phyloP scores from a whole-genome alignment of 2,888 invertebrate genomes.

The Drosophila demipolita region DNA sequence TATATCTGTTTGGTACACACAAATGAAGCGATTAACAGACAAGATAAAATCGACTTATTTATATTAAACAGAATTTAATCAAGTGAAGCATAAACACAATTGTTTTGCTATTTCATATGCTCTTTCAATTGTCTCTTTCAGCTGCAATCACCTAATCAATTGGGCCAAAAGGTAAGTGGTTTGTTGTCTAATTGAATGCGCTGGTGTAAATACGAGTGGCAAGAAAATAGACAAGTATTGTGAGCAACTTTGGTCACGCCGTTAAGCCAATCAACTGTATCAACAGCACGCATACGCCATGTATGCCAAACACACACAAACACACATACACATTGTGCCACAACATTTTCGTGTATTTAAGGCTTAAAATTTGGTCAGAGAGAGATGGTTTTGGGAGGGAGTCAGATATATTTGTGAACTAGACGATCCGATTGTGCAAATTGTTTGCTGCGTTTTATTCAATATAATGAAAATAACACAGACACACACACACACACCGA shows the following conservation, averaged over 20 bases:
- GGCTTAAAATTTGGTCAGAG: constrained; percentile 55
- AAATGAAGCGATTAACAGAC: constrained; percentile 2
- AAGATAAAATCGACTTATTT: constrained; percentile 1
- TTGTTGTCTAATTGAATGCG: constrained; percentile 56
- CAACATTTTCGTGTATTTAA: constrained; percentile 56
- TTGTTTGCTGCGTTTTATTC: constrained; percentile 47
- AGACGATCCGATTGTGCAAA: constrained; percentile 20
- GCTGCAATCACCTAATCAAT: constrained; percentile 24
- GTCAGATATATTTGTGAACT: constrained; percentile 29
- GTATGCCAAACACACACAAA: constrained; percentile 40
- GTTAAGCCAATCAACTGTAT: constrained; percentile 76
- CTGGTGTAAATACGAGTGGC: constrained; percentile 48
- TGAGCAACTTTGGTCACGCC: constrained; percentile 61
- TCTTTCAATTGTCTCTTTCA: constrained; percentile 1
- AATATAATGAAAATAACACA: constrained; percentile 54
- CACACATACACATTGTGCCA: constrained; percentile 11
- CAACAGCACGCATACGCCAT: constrained; percentile 68
- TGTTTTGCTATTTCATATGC: constrained; percentile 11
- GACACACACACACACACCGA: background rate
- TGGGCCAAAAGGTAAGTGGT: constrained; percentile 24
- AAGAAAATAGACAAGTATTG: constrained; percentile 70
- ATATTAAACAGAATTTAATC: constrained; percentile 32
- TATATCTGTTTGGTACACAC: background rate
- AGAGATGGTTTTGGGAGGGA: constrained; percentile 8
- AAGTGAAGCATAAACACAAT: constrained; percentile 19